phyloP scores from a whole-genome alignment of 2,888 invertebrate species.

The Pimpla rufipes region DNA sequence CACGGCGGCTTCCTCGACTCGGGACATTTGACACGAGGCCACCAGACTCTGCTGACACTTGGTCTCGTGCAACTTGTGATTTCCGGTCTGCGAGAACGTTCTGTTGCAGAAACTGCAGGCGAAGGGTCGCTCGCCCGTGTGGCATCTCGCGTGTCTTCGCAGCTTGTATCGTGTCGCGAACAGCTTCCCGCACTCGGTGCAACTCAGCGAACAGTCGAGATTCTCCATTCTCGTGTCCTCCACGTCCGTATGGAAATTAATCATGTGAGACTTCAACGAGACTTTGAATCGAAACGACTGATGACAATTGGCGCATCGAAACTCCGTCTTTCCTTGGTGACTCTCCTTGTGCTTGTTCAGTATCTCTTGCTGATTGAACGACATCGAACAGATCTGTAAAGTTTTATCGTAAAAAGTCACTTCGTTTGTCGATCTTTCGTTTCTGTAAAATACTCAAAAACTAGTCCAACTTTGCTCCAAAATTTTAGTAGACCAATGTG shows the following conservation, averaged over 20 bases:
- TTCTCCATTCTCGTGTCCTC: conserved; percentile 65
- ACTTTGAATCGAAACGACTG: conserved; percentile 82
- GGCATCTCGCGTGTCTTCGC: conserved; percentile 79
- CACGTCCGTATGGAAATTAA: conserved; percentile 80
- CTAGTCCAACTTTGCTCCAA: too few species aligned
- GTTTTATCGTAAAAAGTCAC: not conserved
- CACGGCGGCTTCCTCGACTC: conserved; percentile 37
- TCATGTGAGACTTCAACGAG: conserved; percentile 82
- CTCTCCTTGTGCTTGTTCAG: conserved; percentile 80
- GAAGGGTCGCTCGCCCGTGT: conserved; percentile 82
- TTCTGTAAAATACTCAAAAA: too few species aligned
- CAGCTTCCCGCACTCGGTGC: conserved; percentile 81
- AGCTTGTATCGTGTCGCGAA: conserved; percentile 83
- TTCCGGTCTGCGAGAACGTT: conserved; percentile 82
- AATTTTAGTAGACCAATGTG: too few species aligned
- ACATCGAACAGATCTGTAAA: conserved; percentile 81
- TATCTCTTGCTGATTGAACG: conserved; percentile 83
- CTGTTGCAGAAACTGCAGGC: conserved; percentile 81
- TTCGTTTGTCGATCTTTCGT: too few species aligned
- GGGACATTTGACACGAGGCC: conserved; percentile 62
- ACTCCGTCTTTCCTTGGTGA: conserved; percentile 81
- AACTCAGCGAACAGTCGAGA: conserved; percentile 62
- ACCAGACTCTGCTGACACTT: conserved; percentile 78
- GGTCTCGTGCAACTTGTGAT: conserved; percentile 80
- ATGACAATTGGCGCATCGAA: conserved; percentile 81